These are phyloP conservation scores for Jordanella pulchra DNA, from an alignment of 2,797 vertebrate genomes.

Conservation along the genomic window DNA sequence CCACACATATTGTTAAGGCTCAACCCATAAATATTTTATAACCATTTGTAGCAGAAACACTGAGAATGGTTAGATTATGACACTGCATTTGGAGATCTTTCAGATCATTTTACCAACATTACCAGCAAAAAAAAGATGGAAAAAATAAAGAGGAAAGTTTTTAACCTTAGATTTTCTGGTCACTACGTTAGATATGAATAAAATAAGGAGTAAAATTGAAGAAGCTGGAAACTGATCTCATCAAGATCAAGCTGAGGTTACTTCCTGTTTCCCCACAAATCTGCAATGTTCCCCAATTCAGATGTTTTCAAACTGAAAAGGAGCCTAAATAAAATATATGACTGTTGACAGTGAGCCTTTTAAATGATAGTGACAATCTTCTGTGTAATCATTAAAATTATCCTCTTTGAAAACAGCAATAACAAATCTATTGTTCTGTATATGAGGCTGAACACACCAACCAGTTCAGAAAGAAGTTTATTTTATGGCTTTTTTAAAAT, in stretches of 20 bases:
- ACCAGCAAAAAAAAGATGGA: too few relatives aligned
- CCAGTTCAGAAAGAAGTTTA: background rate
- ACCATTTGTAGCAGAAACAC: background rate
- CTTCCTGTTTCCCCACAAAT: constrained; percentile 7
- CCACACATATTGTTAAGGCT: background rate
- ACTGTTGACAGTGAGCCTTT: background rate
- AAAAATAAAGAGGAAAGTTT: background rate
- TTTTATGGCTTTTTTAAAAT: background rate
- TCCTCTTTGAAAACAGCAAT: background rate
- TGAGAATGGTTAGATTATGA: too few relatives aligned
- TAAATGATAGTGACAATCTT: background rate
- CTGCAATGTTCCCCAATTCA: background rate
- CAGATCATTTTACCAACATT: background rate
- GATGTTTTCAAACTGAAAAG: background rate
- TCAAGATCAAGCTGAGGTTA: background rate
- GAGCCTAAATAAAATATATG: too few relatives aligned
- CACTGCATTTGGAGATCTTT: background rate
- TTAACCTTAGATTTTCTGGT: background rate
- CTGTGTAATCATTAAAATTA: too few relatives aligned
- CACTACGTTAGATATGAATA: too few relatives aligned
- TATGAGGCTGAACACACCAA: background rate
- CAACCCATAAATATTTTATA: background rate
- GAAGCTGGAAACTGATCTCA: background rate
- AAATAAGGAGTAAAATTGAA: background rate
- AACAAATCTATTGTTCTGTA: background rate